phyloP scores from a whole-genome alignment of 1,140 invertebrate genomes.

The Drosophila ficusphila region DNA sequence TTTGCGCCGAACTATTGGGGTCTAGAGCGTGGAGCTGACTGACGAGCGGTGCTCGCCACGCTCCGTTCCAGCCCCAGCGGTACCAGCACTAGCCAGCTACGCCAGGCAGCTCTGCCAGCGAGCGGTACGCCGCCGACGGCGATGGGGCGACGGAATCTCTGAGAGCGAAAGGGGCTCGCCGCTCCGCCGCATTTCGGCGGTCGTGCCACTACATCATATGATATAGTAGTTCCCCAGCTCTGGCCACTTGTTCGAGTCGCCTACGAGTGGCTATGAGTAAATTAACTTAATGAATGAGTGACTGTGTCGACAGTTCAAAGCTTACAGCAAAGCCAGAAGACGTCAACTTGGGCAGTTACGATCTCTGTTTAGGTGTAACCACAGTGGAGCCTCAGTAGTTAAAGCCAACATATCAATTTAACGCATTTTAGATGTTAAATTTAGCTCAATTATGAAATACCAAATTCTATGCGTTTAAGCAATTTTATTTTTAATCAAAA shows the following conservation, averaged over 20 bases:
- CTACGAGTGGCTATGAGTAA: conserved; percentile 7
- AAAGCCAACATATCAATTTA: too few species aligned
- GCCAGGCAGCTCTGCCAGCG: conserved; percentile 23
- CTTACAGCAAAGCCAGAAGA: neutral
- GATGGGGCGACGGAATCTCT: neutral
- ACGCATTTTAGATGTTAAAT: too few species aligned
- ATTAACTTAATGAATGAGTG: conserved; percentile 38
- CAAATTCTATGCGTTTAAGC: too few species aligned
- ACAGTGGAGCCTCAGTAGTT: neutral
- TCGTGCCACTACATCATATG: conserved; percentile 20
- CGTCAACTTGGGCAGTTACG: neutral
- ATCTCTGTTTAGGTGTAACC: conserved; percentile 9
- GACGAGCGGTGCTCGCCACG: conserved; percentile 10
- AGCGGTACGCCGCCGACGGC: conserved; percentile 8
- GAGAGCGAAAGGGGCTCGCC: conserved; percentile 39
- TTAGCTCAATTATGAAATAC: too few species aligned
- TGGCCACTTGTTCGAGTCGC: conserved; percentile 18
- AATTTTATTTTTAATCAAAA: too few species aligned
- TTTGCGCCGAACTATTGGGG: conserved; percentile 43
- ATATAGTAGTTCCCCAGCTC: neutral
- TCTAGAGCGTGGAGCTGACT: conserved; percentile 42
- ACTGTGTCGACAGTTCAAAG: neutral
- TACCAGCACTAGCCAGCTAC: conserved; percentile 1
- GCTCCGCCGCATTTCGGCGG: conserved; percentile 17
- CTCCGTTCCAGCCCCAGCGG: conserved; percentile 1